These are phyloP conservation scores for Microdon myrmicae DNA, from an alignment of 2,888 invertebrate genomes.

Conservation along the genomic window DNA sequence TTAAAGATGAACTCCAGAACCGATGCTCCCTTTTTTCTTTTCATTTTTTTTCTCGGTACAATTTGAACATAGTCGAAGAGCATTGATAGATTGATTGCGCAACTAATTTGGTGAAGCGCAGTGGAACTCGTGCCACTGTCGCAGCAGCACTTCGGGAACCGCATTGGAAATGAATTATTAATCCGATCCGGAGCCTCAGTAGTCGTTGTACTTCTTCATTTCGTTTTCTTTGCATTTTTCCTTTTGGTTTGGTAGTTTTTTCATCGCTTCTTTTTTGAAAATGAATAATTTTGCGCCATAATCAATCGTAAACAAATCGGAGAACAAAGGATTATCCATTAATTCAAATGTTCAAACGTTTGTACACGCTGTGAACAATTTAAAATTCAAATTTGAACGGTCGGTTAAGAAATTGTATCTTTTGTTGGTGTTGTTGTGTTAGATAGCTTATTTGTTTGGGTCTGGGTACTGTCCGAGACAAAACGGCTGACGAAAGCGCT, in stretches of 20 bases:
- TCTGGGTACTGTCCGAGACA: conserved; percentile 14
- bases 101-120: conserved; percentile 1
- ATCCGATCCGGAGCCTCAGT: conserved; percentile 17
- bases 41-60: conserved; percentile 25
- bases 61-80: conserved; percentile 40
- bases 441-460: conserved; percentile 19
- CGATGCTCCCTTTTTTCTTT: conserved; percentile 2
- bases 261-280: conserved; percentile 7
- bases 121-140: conserved; percentile 31
- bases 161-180: conserved; percentile 44
- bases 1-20: conserved; percentile 29
- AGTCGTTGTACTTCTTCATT: too few relatives aligned
- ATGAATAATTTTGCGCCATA: conserved; percentile 46
- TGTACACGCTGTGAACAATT: conserved; percentile 48
- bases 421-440: conserved; percentile 14
- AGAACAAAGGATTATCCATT: conserved; percentile 49
- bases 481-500: conserved; percentile 29
- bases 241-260: background rate
- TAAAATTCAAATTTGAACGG: conserved; percentile 46
- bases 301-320: conserved; percentile 49
- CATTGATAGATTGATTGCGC: conserved; percentile 19
- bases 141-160: background rate
- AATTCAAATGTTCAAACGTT: conserved; percentile 41
- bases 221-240: too few relatives aligned
- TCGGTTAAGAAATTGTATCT: conserved; percentile 44